phyloP scores from a whole-genome alignment of 2,888 invertebrate species.

The Esperia sulphurella region DNA sequence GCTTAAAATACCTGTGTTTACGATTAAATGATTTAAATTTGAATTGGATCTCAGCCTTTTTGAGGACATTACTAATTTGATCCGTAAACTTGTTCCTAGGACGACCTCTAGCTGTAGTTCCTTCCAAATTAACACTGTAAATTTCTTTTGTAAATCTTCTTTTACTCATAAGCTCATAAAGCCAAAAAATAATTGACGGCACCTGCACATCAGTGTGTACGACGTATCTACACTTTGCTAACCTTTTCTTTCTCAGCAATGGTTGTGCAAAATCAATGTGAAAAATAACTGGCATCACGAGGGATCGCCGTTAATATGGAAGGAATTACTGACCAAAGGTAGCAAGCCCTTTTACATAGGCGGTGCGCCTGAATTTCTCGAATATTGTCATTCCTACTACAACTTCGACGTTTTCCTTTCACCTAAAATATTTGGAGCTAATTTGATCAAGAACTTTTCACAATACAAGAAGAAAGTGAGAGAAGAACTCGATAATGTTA shows the following conservation, averaged over 20 bases:
- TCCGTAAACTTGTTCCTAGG: too few species aligned
- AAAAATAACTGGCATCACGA: constrained; percentile 77
- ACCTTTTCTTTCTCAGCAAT: constrained; percentile 35
- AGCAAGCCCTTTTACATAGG: constrained; percentile 80
- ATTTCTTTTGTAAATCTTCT: too few species aligned
- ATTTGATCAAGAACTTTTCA: constrained; percentile 35
- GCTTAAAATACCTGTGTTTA: too few species aligned
- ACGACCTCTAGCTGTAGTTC: too few species aligned
- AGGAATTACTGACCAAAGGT: constrained; percentile 76
- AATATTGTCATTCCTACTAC: constrained; percentile 81
- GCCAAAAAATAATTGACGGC: too few species aligned
- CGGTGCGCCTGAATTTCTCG: constrained; percentile 79
- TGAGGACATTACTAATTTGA: too few species aligned
- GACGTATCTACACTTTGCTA: neutral
- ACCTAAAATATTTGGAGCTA: constrained; percentile 40
- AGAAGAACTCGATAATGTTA: constrained; percentile 16
- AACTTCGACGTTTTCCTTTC: constrained; percentile 52
- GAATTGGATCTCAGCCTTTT: too few species aligned
- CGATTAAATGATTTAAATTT: too few species aligned
- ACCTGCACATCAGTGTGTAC: neutral
- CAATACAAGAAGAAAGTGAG: constrained; percentile 44
- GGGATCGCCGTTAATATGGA: constrained; percentile 80
- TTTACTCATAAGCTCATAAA: too few species aligned
- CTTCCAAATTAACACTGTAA: too few species aligned
- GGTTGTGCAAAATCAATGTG: constrained; percentile 70